These are phyloP conservation scores for Bos taurus DNA, from an alignment of 2,113 vertebrate species.

Conservation along the genomic window ARS-UCD2.0 NC_037334.1:96340001-96340500, in stretches of 20 bases:
- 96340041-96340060: conserved; percentile 8
- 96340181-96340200: not conserved
- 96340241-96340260: not conserved
- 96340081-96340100: not conserved
- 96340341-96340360: not conserved
- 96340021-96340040: not conserved
- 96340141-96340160: not conserved
- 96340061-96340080: not conserved
- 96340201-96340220: not conserved
- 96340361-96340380: not conserved
- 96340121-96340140: not conserved
- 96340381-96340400: not conserved
- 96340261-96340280: not conserved
- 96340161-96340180: not conserved
- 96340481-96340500: not conserved
- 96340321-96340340: not conserved
- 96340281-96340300: not conserved
- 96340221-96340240: not conserved
- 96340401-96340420: conserved; percentile 13
- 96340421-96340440: not conserved
- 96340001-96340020: not conserved
- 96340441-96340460: not conserved
- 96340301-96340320: not conserved
- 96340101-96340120: conserved; percentile 25
- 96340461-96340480: not conserved